These are phyloP conservation scores for Collichthys lucidus DNA, from an alignment of 2,113 vertebrate species.

Conservation along the genomic window DNA sequence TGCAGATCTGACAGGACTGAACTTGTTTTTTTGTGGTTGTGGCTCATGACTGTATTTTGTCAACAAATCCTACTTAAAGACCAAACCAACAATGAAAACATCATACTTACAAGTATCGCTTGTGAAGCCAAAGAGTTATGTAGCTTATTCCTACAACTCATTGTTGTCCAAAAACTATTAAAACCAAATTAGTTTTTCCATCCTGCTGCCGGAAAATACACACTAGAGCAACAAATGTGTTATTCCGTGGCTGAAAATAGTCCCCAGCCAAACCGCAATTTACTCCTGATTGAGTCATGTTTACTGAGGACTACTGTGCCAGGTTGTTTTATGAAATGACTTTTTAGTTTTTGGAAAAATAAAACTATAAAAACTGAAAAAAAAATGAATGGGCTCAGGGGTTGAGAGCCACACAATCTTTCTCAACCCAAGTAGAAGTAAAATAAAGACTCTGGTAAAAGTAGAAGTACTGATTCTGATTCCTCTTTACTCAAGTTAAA, in stretches of 20 bases:
- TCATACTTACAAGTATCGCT: not conserved
- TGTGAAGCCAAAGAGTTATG: not conserved
- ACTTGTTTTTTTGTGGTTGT: not conserved
- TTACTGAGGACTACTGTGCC: not conserved
- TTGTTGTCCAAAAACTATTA: not conserved
- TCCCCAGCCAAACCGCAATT: no score
- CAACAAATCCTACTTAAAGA: not conserved
- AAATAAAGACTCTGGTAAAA: no score
- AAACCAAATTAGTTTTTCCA: not conserved
- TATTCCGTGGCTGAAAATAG: not conserved
- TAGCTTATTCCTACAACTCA: not conserved
- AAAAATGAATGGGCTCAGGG: not conserved
- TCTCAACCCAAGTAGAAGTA: no score
- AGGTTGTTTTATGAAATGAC: not conserved
- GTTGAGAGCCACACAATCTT: not conserved
- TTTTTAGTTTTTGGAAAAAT: no score
- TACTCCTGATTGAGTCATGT: not conserved
- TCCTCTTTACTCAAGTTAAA: no score
- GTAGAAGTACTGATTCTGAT: no score
- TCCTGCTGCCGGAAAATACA: not conserved
- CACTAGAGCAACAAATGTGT: not conserved
- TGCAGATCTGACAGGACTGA: not conserved
- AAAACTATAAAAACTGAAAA: no score
- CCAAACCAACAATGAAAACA: not conserved
- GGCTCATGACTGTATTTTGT: not conserved